phyloP scores from a whole-genome alignment of 1,140 invertebrate species.

The Bradysia coprophila region DNA sequence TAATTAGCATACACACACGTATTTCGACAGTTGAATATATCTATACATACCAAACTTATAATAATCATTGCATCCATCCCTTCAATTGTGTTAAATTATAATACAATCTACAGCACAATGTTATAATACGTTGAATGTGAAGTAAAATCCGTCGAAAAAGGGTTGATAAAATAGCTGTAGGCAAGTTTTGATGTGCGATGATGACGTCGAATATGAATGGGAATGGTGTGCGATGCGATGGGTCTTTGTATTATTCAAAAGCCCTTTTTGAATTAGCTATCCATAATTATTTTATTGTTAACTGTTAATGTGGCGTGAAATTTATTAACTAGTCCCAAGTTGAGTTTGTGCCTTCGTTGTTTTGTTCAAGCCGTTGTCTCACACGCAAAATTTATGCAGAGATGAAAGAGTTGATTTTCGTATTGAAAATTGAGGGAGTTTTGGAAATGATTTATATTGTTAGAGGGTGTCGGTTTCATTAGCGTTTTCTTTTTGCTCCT shows the following conservation, averaged over 20 bases:
- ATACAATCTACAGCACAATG: no score
- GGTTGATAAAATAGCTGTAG: background rate
- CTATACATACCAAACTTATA: no score
- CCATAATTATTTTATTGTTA: conserved; percentile 10
- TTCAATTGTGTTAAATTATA: no score
- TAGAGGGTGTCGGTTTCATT: background rate
- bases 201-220: background rate
- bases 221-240: background rate
- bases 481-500: background rate
- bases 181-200: background rate
- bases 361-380: no score
- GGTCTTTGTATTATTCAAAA: background rate
- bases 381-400: background rate
- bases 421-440: background rate
- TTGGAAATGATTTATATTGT: background rate
- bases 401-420: background rate
- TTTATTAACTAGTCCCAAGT: conserved; percentile 7
- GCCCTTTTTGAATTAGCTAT: conserved; percentile 1
- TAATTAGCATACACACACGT: no score
- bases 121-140: no score
- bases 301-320: conserved; percentile 9
- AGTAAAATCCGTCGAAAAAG: background rate
- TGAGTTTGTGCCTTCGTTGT: no score
- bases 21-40: no score
- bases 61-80: no score